Base-by-base conservation (phyloP, 2,113 vertebrate species). In the Dipodomys merriami region DNA sequence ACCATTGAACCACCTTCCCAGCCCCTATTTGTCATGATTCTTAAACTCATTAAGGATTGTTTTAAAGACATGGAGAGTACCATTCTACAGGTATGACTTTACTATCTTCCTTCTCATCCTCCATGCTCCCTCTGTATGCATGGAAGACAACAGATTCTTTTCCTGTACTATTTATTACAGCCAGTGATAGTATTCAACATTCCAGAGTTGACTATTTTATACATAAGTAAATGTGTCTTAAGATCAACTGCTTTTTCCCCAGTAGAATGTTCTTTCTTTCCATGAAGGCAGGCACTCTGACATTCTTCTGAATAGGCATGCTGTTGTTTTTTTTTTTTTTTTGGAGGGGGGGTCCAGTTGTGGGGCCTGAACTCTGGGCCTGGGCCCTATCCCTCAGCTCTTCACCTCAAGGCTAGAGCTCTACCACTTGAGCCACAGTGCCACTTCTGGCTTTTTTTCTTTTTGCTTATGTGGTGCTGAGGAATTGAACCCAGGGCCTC, bases 71-170 rank as follows among this genome's bases (percentile, higher is more conserved):
- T 99, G 99, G 95, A 99, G 98, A 62, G 99, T 99, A 97, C 99
- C 99, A 99, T 86, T 99, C 99, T 29, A 97, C 83, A 15, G 99
- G 99, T 74, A 99, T 97, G 25, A 97, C 94, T 97, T 98, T 98
- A 95, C 98, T 98, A 95, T 98, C 97, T 95, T 98, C 98, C 83
- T 93, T 96, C 90, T 89, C 93, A 90, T 96, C 93, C 57, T 97
- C 96, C 93, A 96, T 91, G 96, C 98, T 99, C 90, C 99, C 99
- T 95, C 99, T 99, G 94, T 99, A 97, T 1, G 99, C 99, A 95
- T 99, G 99, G 96, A 99, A 99, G 74, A 99, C 99, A 89, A 99
- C 99, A 0, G 99, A 99, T 96, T 99, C 99, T 80, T 99, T 99
- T 79, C 99, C 99, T 33, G 99, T 99, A 97, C 99, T 99, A 98